Conservation (phyloP, 2,797 vertebrate species). For the Miichthys miiuy region DNA sequence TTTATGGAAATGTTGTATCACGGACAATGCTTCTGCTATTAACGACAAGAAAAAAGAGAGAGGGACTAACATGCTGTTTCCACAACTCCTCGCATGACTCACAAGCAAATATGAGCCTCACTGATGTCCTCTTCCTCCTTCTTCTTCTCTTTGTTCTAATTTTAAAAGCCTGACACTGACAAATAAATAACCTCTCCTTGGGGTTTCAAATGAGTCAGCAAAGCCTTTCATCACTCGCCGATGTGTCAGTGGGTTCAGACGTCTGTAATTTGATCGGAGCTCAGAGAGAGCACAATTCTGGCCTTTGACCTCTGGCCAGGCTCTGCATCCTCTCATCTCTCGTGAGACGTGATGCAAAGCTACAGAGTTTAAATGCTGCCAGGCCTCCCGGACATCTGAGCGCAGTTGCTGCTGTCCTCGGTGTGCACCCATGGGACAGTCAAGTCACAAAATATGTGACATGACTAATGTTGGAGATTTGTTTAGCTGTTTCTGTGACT, state of each 20-base stretch:
- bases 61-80: constrained; percentile 43
- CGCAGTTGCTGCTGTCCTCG: constrained; percentile 47
- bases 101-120: constrained; percentile 57
- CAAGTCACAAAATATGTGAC: constrained; percentile 30
- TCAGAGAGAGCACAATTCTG: constrained; percentile 56
- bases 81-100: constrained; percentile 68
- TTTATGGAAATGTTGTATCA: constrained; percentile 26
- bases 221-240: constrained; percentile 72
- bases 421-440: constrained; percentile 27
- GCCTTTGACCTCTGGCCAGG: constrained; percentile 69
- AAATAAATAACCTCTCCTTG: constrained; percentile 79
- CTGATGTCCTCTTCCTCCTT: constrained; percentile 65
- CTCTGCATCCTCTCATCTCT: constrained; percentile 78
- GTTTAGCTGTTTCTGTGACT: constrained; percentile 21
- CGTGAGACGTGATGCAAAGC: constrained; percentile 71
- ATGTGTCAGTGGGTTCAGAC: constrained; percentile 76
- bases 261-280: constrained; percentile 72
- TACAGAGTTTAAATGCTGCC: constrained; percentile 70
- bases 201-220: constrained; percentile 76
- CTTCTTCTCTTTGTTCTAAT: constrained; percentile 78
- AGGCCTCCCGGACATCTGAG: constrained; percentile 65
- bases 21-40: constrained; percentile 21
- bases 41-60: constrained; percentile 23
- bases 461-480: constrained; percentile 15
- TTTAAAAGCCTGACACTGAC: constrained; percentile 78